Evolutionary conservation across 2,797 vertebrate genomes (phyloP), one percentile per base, ranked within the genome.

Genomic region (Malurus leucopterus): DNA sequence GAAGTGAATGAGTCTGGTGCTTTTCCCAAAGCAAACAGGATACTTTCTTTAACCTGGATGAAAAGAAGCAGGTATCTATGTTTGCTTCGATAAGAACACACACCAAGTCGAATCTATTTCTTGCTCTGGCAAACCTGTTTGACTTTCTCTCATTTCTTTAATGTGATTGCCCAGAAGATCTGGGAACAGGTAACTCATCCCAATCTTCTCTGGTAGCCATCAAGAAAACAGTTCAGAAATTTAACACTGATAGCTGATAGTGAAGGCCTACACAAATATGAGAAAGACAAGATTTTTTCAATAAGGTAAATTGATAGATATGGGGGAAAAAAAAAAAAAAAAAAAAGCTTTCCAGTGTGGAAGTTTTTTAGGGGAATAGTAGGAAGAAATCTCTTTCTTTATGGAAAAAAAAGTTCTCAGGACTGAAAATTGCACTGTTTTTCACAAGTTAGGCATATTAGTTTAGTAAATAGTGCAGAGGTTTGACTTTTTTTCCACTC

Each of bases 351-450:
- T 76, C 8, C 6, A 51, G 15, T 15, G 11, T 21, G 16, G 7
- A 16, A 41, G 6, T 0, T 36, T 53, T 54, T 44, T 14, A 23
- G 6, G 2, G 2, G 2, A 1, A 23, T 1, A 2, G 1, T 24
- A 30, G 41, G 67, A 71, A 50, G 6, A n/a, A 55, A 16, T 36
- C 8, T 64, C 20, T 34, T 46, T 29, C 23, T 6, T 49, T 26
- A 5, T 8, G 32, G 30, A 62, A 29, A 44, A 29, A 44, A 54
- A 41, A 22, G 1, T 19, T 3, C 40, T 58, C 7, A 9, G 2
- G 23, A 11, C n/a, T 36, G 32, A 84, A 22, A 63, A 71, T 8
- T 40, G 36, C 10, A 12, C 1, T 36, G 8, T 3, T 59, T 74
- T 53, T 4, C 44, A 12, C 2, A 81, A 81, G 29, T 61, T 41